Evolutionary conservation across 2,888 invertebrate genomes (phyloP).

Genomic region (Leptinotarsa peninsularis): DNA sequence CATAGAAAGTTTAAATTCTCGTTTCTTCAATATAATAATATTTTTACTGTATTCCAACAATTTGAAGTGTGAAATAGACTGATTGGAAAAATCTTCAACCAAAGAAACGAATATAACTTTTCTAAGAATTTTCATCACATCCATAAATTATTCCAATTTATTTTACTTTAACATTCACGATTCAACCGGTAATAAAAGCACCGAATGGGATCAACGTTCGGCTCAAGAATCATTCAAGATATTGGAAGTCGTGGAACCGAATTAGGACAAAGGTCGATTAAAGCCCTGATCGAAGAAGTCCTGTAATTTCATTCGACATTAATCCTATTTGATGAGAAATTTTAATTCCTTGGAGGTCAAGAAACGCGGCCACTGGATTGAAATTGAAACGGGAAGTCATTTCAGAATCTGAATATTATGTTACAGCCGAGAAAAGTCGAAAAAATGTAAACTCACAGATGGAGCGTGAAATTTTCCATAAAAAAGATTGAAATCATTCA

Average conservation of each 20-base stretch:
- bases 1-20: too few relatives aligned
- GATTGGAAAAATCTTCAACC: too few relatives aligned
- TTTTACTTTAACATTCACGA: not conserved
- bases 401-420: not conserved
- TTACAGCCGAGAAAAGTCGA: not conserved
- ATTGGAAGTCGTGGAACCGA: conserved; percentile 7
- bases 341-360: conserved; percentile 2
- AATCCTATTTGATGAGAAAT: conserved; percentile 11
- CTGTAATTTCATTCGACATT: conserved; percentile 8
- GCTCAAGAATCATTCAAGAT: conserved; percentile 1
- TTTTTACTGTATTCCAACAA: too few relatives aligned
- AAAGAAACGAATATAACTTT: too few relatives aligned
- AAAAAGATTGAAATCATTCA: too few relatives aligned
- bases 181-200: not conserved
- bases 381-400: not conserved
- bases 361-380: not conserved
- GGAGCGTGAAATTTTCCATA: too few relatives aligned
- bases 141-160: not conserved
- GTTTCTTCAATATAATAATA: too few relatives aligned
- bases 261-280: conserved; percentile 9
- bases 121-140: not conserved
- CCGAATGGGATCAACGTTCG: conserved; percentile 5
- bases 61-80: too few relatives aligned
- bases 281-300: conserved; percentile 11
- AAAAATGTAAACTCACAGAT: too few relatives aligned